phyloP scores from a whole-genome alignment of 1,140 invertebrate species.

The Drosophila pseudoananassae region DNA sequence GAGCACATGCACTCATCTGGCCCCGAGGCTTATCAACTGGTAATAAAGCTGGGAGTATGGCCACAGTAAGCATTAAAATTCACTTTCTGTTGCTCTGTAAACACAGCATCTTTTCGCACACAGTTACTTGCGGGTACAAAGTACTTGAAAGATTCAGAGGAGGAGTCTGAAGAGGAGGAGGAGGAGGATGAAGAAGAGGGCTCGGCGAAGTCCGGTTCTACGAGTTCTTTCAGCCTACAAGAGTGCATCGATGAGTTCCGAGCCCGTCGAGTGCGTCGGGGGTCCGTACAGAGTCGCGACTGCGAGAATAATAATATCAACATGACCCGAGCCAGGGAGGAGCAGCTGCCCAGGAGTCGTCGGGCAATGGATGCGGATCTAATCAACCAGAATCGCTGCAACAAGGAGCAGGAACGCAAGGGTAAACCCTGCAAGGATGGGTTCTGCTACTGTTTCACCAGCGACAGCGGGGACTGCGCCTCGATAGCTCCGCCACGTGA shows the following conservation, averaged over 20 bases:
- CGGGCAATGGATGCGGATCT: slow-evolving; percentile 62
- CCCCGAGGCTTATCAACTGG: slow-evolving; percentile 52
- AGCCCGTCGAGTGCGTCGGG: slow-evolving; percentile 64
- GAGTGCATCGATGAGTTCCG: slow-evolving; percentile 82
- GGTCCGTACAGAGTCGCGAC: slow-evolving; percentile 72
- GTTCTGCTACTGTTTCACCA: slow-evolving; percentile 82
- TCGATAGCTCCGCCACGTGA: slow-evolving; percentile 67
- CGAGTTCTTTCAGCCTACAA: slow-evolving; percentile 75
- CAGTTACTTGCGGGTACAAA: slow-evolving; percentile 61
- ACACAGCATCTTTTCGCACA: slow-evolving; percentile 12
- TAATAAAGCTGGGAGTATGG: slow-evolving; percentile 47
- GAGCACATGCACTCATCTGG: slow-evolving; percentile 30
- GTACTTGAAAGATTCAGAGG: slow-evolving; percentile 39
- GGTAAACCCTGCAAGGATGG: slow-evolving; percentile 78
- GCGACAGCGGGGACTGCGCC: slow-evolving; percentile 78
- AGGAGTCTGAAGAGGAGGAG: slow-evolving; percentile 43
- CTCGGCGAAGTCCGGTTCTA: slow-evolving; percentile 62
- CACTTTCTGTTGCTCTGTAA: slow-evolving; percentile 21
- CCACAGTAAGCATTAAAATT: slow-evolving; percentile 47
- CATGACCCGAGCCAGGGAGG: slow-evolving; percentile 1
- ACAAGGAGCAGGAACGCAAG: slow-evolving; percentile 75
- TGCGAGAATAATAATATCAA: slow-evolving; percentile 37
- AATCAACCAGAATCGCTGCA: slow-evolving; percentile 77
- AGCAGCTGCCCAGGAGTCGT: neutral
- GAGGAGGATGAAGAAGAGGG: slow-evolving; percentile 64